Percentiles rank a stretch among this genome's conserved stretches.
These are phyloP conservation scores for Disparrhopalites patrizii DNA, from an alignment of 2,888 invertebrate genomes.

Conservation along the genomic window DNA sequence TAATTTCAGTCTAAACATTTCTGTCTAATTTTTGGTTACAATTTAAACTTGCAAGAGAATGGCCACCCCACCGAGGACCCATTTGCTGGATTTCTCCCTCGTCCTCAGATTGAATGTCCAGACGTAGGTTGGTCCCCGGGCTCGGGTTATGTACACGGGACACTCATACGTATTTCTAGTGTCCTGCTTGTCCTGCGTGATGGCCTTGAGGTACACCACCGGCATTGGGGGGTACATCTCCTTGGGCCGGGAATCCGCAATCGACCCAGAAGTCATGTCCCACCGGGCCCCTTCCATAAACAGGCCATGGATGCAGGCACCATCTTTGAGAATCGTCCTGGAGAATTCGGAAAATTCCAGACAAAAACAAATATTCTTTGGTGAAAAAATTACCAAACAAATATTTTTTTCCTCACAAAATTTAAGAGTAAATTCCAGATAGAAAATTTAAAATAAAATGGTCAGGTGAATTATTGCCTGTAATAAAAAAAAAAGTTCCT, in stretches of 20 bases:
- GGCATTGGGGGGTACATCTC: constrained; percentile 92
- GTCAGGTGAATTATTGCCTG: too few relatives aligned
- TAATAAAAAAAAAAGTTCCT: too few relatives aligned
- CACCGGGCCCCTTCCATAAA: constrained; percentile 95
- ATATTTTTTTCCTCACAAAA: background rate
- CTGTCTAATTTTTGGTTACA: background rate
- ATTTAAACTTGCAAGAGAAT: constrained; percentile 76
- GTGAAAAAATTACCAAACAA: background rate
- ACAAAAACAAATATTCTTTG: background rate
- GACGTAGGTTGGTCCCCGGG: constrained; percentile 88
- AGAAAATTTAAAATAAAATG: too few relatives aligned
- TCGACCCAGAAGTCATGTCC: constrained; percentile 86
- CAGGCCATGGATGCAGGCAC: constrained; percentile 89
- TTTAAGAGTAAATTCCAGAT: background rate
- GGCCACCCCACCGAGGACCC: constrained; percentile 93
- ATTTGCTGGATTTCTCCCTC: constrained; percentile 90
- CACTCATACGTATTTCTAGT: constrained; percentile 91
- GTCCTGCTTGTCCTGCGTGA: constrained; percentile 92
- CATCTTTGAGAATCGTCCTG: constrained; percentile 81
- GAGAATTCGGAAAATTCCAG: too few relatives aligned
- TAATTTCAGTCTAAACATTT: too few relatives aligned
- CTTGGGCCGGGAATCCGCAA: constrained; percentile 88
- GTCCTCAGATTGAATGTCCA: constrained; percentile 97
- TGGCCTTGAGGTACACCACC: constrained; percentile 72
- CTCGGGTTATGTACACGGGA: constrained; percentile 91